phyloP scores from a whole-genome alignment of 2,888 invertebrate species.

The Orthonevra nobilis region DNA sequence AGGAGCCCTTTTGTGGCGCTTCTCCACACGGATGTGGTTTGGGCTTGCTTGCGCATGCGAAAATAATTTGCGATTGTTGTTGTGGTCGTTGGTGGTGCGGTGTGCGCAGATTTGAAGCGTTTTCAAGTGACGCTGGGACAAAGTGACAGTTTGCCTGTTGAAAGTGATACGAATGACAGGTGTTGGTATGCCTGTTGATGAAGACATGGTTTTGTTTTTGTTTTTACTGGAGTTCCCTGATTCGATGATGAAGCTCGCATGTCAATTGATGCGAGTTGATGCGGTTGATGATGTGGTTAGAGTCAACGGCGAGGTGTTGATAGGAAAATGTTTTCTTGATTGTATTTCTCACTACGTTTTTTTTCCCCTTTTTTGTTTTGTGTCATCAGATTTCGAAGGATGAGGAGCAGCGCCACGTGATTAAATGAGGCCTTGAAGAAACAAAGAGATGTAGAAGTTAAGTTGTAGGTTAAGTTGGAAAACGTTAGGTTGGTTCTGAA shows the following conservation, averaged over 20 bases:
- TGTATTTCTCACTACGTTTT: too few species aligned
- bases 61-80: slow-evolving; percentile 49
- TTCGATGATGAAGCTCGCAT: background rate
- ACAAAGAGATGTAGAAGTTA: too few species aligned
- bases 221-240: background rate
- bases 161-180: slow-evolving; percentile 73
- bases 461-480: too few species aligned
- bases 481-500: too few species aligned
- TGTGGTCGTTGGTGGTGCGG: slow-evolving; percentile 31
- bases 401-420: too few species aligned
- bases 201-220: slow-evolving; percentile 35
- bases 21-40: slow-evolving; percentile 52
- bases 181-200: slow-evolving; percentile 71
- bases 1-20: slow-evolving; percentile 60
- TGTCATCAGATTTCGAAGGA: too few species aligned
- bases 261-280: background rate
- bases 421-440: too few species aligned
- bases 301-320: background rate
- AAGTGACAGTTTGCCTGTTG: slow-evolving; percentile 73
- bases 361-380: too few species aligned
- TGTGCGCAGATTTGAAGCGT: slow-evolving; percentile 9
- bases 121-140: slow-evolving; percentile 61
- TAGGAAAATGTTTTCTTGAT: background rate
- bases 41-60: slow-evolving; percentile 31
- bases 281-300: background rate